Conservation (phyloP, 1,140 invertebrate species). For the Augochlora pura region DNA sequence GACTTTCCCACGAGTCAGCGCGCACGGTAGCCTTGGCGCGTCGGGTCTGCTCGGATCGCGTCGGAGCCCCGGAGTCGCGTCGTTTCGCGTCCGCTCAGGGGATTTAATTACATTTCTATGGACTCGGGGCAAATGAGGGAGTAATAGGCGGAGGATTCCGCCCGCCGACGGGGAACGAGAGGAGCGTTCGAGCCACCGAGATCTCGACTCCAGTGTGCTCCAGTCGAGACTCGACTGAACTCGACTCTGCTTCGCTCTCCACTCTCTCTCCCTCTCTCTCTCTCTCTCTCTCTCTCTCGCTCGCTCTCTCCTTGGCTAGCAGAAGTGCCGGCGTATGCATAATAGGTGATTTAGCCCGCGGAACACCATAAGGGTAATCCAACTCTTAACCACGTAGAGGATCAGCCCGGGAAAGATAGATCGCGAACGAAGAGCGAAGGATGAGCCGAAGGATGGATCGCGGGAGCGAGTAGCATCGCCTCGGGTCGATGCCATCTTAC, state of each 20-base stretch:
- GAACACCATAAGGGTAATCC: conserved; percentile 55
- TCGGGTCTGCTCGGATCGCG: conserved; percentile 57
- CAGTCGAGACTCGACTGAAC: conserved; percentile 1
- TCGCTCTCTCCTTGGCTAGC: conserved; percentile 6
- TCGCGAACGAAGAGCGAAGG: not conserved
- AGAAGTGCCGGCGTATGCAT: conserved; percentile 68
- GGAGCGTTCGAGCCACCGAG: conserved; percentile 33
- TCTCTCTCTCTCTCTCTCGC: too few species aligned
- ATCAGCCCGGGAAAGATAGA: not conserved
- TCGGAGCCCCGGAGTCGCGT: conserved; percentile 20
- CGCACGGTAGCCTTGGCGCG: conserved; percentile 2
- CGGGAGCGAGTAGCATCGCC: not conserved
- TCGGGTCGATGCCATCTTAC: too few species aligned
- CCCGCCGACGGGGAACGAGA: conserved; percentile 33
- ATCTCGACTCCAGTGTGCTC: not conserved
- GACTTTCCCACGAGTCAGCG: conserved; percentile 57
- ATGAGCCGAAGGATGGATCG: conserved; percentile 2
- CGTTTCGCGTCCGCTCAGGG: conserved; percentile 63
- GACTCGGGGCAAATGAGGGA: conserved; percentile 64
- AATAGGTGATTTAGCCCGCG: conserved; percentile 74
- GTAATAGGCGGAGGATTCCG: conserved; percentile 55
- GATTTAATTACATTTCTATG: conserved; percentile 74
- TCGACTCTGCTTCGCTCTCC: conserved; percentile 21
- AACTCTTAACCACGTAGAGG: conserved; percentile 53
- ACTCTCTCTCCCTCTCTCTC: too few species aligned